These are phyloP conservation scores for Galerucella nymphaeae DNA, from an alignment of 2,888 invertebrate species.

Conservation along the genomic window DNA sequence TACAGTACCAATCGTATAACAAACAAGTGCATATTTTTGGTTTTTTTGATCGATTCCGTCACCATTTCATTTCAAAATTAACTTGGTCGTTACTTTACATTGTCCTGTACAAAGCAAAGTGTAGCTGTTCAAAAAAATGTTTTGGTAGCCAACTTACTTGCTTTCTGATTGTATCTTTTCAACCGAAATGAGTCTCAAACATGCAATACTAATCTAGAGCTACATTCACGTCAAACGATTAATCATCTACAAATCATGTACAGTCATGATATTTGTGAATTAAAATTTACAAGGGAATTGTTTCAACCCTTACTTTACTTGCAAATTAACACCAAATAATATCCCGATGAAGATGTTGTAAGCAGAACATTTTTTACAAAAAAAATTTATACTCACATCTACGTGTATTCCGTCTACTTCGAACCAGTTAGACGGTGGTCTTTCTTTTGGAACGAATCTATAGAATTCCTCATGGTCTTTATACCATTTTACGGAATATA, in stretches of 20 bases:
- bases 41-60: too few relatives aligned
- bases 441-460: constrained; percentile 79
- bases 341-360: too few relatives aligned
- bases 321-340: too few relatives aligned
- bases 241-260: neutral
- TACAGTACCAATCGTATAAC: too few relatives aligned
- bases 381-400: constrained; percentile 69
- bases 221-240: neutral
- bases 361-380: too few relatives aligned
- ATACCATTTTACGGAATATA: constrained; percentile 88
- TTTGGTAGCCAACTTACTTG: neutral
- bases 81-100: too few relatives aligned
- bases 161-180: constrained; percentile 9
- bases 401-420: constrained; percentile 76
- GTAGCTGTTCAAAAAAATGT: too few relatives aligned
- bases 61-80: too few relatives aligned
- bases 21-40: too few relatives aligned
- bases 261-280: constrained; percentile 3
- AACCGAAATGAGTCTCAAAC: constrained; percentile 15
- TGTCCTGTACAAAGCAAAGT: too few relatives aligned
- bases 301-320: neutral
- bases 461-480: constrained; percentile 88
- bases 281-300: neutral
- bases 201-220: constrained; percentile 18
- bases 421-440: constrained; percentile 77